Evolutionary conservation across 2,113 vertebrate species (phyloP), one percentile per base, ranked within the genome.

Genomic region (Phaethornis superciliosus): DNA sequence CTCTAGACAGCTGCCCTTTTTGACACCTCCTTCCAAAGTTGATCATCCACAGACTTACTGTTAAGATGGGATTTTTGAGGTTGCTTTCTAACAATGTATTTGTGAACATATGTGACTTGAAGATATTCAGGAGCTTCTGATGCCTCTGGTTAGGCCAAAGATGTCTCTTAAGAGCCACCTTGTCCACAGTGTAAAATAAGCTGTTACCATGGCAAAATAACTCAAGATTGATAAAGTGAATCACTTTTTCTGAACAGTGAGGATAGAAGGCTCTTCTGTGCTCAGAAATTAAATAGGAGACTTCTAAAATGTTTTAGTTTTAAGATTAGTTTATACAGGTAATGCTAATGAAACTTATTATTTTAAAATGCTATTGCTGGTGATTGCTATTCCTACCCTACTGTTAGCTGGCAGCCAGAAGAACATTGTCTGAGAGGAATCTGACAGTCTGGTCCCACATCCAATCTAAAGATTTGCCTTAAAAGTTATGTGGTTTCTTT

Each of bases 1-100:
- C 54, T 79, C 62, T 6, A 85, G 51, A 86, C 59, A 82, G 78
- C 49, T 88, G 64, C 85, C 88, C 85, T 86, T 95, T 93, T 65
- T 52, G 69, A 85, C 74, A 94, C 74, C 78, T 69, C 42, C 80
- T 94, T 94, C 75, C 64, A 68, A 76, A 82, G 83, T 82, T 89
- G 82, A 89, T 49, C 67, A 82, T 70, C 85, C 55, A 68, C 68
- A 82, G 81, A 60, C 35, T 44, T 92, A 58, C 80, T 90, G 83
- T 67, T 89, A 76, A 81, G 49, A 51, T 83, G 40, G n/a, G 74
- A 59, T 78, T 92, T 84, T 54, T 54, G 33, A 88, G 40, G 63
- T 32, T 88, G 52, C 59, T 90, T 84, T 84, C 71, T 81, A 92
- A 92, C 49, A 76, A 33, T 67, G 67, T 83, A 52, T 84, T 84